Base-by-base conservation (phyloP, 2,113 vertebrate species). In the Crotalus tigris region DNA sequence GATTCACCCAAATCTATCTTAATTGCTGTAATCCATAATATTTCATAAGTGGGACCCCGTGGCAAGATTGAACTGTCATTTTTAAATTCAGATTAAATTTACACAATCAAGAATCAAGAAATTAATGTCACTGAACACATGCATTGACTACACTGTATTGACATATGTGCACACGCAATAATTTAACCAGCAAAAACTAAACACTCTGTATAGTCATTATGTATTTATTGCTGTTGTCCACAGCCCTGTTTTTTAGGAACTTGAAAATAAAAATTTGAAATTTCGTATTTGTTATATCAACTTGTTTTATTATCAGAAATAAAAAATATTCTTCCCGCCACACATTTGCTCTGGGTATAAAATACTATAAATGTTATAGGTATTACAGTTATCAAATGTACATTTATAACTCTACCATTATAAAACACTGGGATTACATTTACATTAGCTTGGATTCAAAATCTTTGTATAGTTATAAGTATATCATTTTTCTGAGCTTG, bases 81-180 rank as follows among this genome's bases (percentile, higher is more conserved):
- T 85, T 92, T 95, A 94, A 95, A 95, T 93, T 94, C 91, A 93
- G 85, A 92, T 10, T 96, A 13, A 21, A 87, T 96, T 93, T 90
- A 91, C 94, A 94, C 92, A 81, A 59, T 94, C 92, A 85, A 61
- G 90, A 93, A 59, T 92, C 92, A 95, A 95, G 94, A 92, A 94
- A 95, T 95, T 94, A 94, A 55, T 87, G 86, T 93, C 91, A 90
- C 96, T 95, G 96, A 97, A 94, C 95, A 91, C 90, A 94, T 93
- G 58, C 92, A 95, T 96, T 97, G 95, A 91, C 92, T 96, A 92
- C 91, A 91, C 93, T 97, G 94, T 95, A 91, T 95, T 96, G 39
- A 46, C 55, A 49, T n/a, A n/a, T 58, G 85, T 91, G 44, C 94
- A 75, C 46, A 29, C 91, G 90, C 90, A 91, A 15, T 87, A 91